Base-by-base conservation (phyloP, 2,113 vertebrate genomes). In the Gallinago undulata region DNA sequence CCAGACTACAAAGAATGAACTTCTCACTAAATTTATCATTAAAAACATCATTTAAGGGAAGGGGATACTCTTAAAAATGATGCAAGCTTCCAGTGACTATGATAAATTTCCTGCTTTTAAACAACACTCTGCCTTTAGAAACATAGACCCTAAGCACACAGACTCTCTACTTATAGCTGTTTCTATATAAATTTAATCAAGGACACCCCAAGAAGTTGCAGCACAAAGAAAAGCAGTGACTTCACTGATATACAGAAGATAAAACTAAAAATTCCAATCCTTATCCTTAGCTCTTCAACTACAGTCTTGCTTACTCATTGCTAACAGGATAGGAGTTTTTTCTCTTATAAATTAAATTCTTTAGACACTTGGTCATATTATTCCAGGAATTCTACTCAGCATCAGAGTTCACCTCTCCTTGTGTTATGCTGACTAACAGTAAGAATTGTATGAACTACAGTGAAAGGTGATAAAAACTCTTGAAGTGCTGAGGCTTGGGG, bases 301-400 rank as follows among this genome's bases (percentile, higher is more conserved):
- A 10, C 14, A 51, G 18, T 6, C 64, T 68, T 68, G 67, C 68
- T 90, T 96, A 79, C 43, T 94, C 57, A 67, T 60, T 75, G 62
- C 23, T 63, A 86, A 43, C 25, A 33, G 12, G 9, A 18, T 33
- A 83, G 16, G 35, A 62, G 19, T 25, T 79, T 84, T 66, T 72
- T 69, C 23, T 66, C 51, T 82, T 25, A 70, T 43, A 80, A 69
- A 84, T 66, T 66, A 56, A 79, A 66, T 83, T 84, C 64, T 84
- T 90, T 76, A 85, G 33, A 57, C 51, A 74, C 23, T 80, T 75
- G 19, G 19, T 93, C 55, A 79, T 72, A 48, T 39, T 94, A 91
- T 95, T 88, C 82, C 85, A 95, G 87, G 92, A 92, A 91, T 64
- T 63, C 30, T 82, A 23, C 37, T 66, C 47, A 78, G 64, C 59